Evolutionary conservation across 2,888 invertebrate genomes (phyloP), one percentile per base, ranked within the genome.

Genomic region (Meiosimyza decipiens): DNA sequence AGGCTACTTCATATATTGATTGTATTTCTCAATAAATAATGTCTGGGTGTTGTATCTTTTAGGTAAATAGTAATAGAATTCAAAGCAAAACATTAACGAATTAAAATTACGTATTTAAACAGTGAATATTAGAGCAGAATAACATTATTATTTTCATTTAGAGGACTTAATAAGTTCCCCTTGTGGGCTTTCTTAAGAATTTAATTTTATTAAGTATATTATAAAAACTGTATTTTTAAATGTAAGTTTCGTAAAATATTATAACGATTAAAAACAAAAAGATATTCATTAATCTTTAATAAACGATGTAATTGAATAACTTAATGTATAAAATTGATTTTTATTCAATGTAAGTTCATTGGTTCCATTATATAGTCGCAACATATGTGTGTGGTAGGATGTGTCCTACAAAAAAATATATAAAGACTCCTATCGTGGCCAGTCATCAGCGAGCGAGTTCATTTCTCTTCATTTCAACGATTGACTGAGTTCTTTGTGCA

Each of bases 31-130:
- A 28, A 59, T 59, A 22, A 13, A 18, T 22, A 59, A 59, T 22
- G 28, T 59, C 59, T 59, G 28, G 59, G 59, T 59, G 59, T 59
- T 59, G 59, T 59, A 59, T 22, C 28, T 59, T 59, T 59, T 28
- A 16, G 22, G 28, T 6, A 59, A 59, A 59, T 59, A 59, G 59
- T 28, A 59, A 59, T 59, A 59, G 28, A 51, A 51, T 15, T 51
- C 5, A 13, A 3, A n/a, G 51, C n/a, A 4, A 51, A n/a, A n/a
- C 51, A 15, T 51, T 51, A 2, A 2, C 13, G 51, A 15, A n/a
- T 51, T 51, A n/a, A 13, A 51, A 51, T n/a, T 15, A 12, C 13
- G 51, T 3, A 51, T 12, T n/a, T 2, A 51, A 51, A 51, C 51
- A 51, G n/a, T 28, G 28, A 28, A 28, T 28, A 28, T 28, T 28